phyloP scores from a whole-genome alignment of 2,797 vertebrate genomes.

The Erethizon dorsatum region DNA sequence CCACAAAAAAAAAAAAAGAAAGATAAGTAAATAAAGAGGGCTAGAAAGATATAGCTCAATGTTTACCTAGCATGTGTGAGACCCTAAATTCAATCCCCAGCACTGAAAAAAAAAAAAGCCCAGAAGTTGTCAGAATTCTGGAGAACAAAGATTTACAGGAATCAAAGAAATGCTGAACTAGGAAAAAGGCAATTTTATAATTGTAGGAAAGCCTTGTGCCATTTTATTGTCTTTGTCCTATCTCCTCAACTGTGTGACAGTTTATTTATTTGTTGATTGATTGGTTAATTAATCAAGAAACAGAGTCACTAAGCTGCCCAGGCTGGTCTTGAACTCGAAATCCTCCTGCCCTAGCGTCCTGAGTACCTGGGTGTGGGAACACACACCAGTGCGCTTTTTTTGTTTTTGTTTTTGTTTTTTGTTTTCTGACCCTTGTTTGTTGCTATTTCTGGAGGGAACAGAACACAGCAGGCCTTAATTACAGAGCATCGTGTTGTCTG shows the following conservation, averaged over 20 bases:
- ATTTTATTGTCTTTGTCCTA: background rate
- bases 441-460: background rate
- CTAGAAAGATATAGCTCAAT: background rate
- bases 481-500: background rate
- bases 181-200: background rate
- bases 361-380: background rate
- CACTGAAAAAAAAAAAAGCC: background rate
- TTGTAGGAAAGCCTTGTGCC: background rate
- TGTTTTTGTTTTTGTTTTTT: background rate
- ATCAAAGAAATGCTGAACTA: background rate
- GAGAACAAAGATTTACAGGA: background rate
- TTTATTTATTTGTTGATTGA: background rate
- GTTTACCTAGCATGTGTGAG: background rate
- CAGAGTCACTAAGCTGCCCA: background rate
- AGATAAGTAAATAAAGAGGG: background rate
- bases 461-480: background rate
- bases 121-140: background rate
- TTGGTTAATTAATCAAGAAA: background rate
- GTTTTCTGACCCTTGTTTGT: background rate
- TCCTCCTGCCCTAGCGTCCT: background rate
- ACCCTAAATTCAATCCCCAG: background rate
- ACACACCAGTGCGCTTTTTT: background rate
- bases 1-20: no score
- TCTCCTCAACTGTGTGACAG: background rate
- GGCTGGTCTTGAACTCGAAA: background rate